These are phyloP conservation scores for Cosmorhoe ocellata DNA, from an alignment of 2,888 invertebrate genomes.

Conservation along the genomic window DNA sequence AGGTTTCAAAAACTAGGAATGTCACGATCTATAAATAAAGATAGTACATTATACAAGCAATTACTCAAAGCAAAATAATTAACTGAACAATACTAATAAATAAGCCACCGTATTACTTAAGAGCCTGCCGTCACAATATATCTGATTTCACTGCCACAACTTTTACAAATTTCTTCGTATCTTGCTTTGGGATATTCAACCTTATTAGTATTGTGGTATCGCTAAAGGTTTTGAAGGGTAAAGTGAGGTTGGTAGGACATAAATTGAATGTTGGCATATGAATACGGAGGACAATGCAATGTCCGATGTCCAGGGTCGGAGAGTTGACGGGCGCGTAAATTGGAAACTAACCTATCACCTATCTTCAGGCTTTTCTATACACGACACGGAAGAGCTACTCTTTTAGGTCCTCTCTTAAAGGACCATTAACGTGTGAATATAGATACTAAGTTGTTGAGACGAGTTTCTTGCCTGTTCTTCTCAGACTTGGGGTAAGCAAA, in stretches of 20 bases:
- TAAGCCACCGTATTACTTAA: constrained; percentile 49
- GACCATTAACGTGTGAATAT: too few species aligned
- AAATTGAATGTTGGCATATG: constrained; percentile 68
- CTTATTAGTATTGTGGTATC: background rate
- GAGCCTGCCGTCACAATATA: constrained; percentile 57
- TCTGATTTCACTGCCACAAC: constrained; percentile 44
- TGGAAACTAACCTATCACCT: constrained; percentile 53
- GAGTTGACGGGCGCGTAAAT: constrained; percentile 57
- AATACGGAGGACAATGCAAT: constrained; percentile 64
- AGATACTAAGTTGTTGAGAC: too few species aligned
- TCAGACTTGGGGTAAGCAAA: too few species aligned
- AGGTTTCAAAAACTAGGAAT: too few species aligned
- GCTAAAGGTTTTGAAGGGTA: constrained; percentile 6
- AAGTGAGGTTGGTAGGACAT: constrained; percentile 45
- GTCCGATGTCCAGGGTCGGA: constrained; percentile 43
- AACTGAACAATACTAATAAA: constrained; percentile 63
- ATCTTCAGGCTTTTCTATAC: background rate
- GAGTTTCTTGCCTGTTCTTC: too few species aligned
- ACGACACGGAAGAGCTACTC: background rate
- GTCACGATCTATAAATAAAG: constrained; percentile 16
- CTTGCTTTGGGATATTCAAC: constrained; percentile 8
- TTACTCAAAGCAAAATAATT: constrained; percentile 72
- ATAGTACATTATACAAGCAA: constrained; percentile 55
- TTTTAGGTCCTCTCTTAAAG: too few species aligned
- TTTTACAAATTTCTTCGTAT: constrained; percentile 10